phyloP scores from a whole-genome alignment of 2,888 invertebrate species.

The Lasioglossum malachurum region DNA sequence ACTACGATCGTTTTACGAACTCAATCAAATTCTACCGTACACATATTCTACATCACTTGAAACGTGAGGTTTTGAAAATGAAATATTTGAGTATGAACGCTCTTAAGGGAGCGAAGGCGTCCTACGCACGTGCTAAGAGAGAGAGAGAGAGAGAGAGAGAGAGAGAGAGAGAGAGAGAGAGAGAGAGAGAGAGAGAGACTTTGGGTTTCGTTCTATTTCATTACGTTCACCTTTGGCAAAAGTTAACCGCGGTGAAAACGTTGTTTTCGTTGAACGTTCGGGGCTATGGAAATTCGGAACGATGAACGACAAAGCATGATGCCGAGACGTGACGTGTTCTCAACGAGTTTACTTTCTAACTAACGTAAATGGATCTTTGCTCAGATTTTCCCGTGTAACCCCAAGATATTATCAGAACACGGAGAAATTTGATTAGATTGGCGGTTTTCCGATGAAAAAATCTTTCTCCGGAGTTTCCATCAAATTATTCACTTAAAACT shows the following conservation, averaged over 20 bases:
- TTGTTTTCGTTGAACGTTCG: slow-evolving; percentile 30
- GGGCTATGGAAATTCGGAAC: slow-evolving; percentile 20
- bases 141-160: neutral
- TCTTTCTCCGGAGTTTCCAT: neutral
- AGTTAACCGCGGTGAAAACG: neutral
- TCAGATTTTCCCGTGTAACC: slow-evolving; percentile 8
- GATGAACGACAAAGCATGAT: slow-evolving; percentile 27
- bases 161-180: no score
- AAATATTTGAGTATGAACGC: no score
- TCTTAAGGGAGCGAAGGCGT: neutral
- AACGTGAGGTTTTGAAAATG: no score
- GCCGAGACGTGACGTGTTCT: slow-evolving; percentile 31
- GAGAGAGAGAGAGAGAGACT: neutral
- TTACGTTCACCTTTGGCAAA: slow-evolving; percentile 12
- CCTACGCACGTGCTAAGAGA: neutral
- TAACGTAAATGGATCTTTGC: slow-evolving; percentile 38
- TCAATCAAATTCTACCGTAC: no score
- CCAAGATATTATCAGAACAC: slow-evolving; percentile 1
- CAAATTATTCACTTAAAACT: slow-evolving; percentile 2
- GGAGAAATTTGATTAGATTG: slow-evolving; percentile 20
- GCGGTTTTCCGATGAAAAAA: slow-evolving; percentile 14
- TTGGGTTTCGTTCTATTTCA: slow-evolving; percentile 29
- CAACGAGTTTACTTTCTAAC: slow-evolving; percentile 36
- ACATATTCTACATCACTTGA: no score
- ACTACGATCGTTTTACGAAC: no score